Evolutionary conservation across 2,113 vertebrate species (phyloP).

Genomic region (Oryzias melastigma): DNA sequence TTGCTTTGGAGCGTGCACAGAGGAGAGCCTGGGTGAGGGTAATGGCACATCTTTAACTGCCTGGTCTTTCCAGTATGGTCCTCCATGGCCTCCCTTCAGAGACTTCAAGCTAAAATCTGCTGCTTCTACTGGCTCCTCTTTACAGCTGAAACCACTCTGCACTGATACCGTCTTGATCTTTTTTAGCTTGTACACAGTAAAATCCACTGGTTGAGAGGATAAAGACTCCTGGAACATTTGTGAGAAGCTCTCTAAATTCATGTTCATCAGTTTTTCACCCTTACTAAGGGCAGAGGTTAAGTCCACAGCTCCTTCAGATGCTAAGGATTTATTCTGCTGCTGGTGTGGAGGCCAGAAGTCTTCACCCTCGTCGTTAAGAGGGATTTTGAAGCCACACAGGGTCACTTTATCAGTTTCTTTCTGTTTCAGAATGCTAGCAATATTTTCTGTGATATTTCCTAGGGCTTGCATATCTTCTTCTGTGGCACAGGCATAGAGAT

Average conservation of each 20-base stretch:
- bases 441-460: constrained; percentile 73
- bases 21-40: constrained; percentile 35
- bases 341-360: constrained; percentile 76
- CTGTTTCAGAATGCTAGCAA: constrained; percentile 72
- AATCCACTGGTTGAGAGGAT: constrained; percentile 84
- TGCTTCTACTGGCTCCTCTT: constrained; percentile 65
- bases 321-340: constrained; percentile 59
- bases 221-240: constrained; percentile 89
- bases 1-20: constrained; percentile 50
- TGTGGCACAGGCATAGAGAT: constrained; percentile 86
- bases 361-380: constrained; percentile 77
- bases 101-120: constrained; percentile 80
- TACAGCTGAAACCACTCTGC: constrained; percentile 52
- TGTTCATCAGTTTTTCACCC: constrained; percentile 85
- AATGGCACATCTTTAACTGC: constrained; percentile 38
- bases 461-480: constrained; percentile 74
- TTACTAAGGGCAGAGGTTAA: constrained; percentile 84
- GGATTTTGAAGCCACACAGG: constrained; percentile 88
- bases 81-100: constrained; percentile 52
- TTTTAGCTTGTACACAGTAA: constrained; percentile 83
- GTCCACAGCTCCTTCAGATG: constrained; percentile 80
- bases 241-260: constrained; percentile 88
- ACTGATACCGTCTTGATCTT: constrained; percentile 82
- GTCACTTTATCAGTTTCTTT: constrained; percentile 77
- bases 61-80: constrained; percentile 75